Evolutionary conservation across 2,113 vertebrate genomes (phyloP), one percentile per base, ranked within the genome.

Genomic region (Spea multiplicata): DNA sequence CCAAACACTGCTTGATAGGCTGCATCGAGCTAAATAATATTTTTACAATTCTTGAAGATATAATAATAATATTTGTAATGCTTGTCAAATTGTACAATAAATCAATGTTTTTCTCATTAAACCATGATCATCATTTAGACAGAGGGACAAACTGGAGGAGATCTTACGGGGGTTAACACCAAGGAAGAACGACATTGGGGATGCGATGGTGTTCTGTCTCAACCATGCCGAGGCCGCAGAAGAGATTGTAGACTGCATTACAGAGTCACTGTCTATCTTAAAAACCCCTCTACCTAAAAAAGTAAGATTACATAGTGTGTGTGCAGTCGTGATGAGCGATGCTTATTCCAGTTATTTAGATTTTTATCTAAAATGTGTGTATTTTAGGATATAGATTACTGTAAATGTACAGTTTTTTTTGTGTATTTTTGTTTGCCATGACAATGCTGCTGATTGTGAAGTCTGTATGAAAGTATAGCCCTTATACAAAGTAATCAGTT

Each of bases 231-330:
- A 99, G 83, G 97, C 97, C 79, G 97, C 97, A 49, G 97, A 99
- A 84, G 97, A 99, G 90, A 98, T 99, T 71, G 97, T 99, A 57
- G 97, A 99, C 86, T 99, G 97, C 78, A 89, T 99, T 80, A 89
- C 97, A 0, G 97, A 99, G 78, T 98, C 97, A 0, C 84, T 99
- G 83, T 99, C 97, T 53, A 99, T 99, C 87, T 89, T 99, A 75
- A 99, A 99, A 89, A 99, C 97, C 5, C 96, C 97, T n/a, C 95
- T 99, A 81, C 97, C 97, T 61, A 99, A 99, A 87, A 99, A 99
- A 95, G 97, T 95, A 80, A 44, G 3, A 30, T 30, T 30, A 30
- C 30, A 30, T 30, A 7, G 6, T 64, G 9, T n/a, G 9, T n/a
- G 30, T 30, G 2, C 30, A 30, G 30, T 30, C 30, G 30, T 30